phyloP scores from a whole-genome alignment of 1,140 invertebrate genomes.

The Conopomorpha cramerella region DNA sequence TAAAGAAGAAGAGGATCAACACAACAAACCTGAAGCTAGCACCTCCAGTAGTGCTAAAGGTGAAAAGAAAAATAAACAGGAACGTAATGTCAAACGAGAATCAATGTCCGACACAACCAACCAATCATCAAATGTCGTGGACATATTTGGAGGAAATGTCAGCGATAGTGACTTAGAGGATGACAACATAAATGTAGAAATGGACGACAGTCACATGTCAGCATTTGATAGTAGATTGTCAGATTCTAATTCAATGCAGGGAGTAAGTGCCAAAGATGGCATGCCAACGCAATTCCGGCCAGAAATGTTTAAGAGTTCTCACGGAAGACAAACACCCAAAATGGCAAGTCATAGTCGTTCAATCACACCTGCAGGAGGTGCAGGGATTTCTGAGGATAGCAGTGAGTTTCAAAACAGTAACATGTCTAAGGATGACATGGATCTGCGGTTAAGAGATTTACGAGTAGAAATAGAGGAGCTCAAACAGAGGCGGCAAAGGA shows the following conservation, averaged over 20 bases:
- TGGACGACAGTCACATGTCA: slow-evolving; percentile 79
- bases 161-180: slow-evolving; percentile 83
- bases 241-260: slow-evolving; percentile 73
- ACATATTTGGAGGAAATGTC: slow-evolving; percentile 87
- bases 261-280: slow-evolving; percentile 45
- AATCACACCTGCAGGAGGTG: slow-evolving; percentile 13
- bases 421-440: slow-evolving; percentile 55
- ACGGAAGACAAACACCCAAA: slow-evolving; percentile 24
- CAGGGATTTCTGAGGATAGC: slow-evolving; percentile 23
- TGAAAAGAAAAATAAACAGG: slow-evolving; percentile 24
- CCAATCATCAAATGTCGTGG: slow-evolving; percentile 53
- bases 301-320: slow-evolving; percentile 32
- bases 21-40: slow-evolving; percentile 55
- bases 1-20: slow-evolving; percentile 83
- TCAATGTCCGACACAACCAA: slow-evolving; percentile 24
- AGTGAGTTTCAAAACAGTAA: slow-evolving; percentile 24
- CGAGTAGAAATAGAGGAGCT: slow-evolving; percentile 74
- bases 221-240: slow-evolving; percentile 76
- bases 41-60: slow-evolving; percentile 13
- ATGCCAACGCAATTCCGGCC: slow-evolving; percentile 23
- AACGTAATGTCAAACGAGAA: slow-evolving; percentile 30
- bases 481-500: slow-evolving; percentile 71
- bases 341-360: slow-evolving; percentile 13
- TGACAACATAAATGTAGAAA: slow-evolving; percentile 72
- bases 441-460: slow-evolving; percentile 62